Base-by-base conservation (phyloP, 1,140 invertebrate genomes). In the Calliphora vicina region DNA sequence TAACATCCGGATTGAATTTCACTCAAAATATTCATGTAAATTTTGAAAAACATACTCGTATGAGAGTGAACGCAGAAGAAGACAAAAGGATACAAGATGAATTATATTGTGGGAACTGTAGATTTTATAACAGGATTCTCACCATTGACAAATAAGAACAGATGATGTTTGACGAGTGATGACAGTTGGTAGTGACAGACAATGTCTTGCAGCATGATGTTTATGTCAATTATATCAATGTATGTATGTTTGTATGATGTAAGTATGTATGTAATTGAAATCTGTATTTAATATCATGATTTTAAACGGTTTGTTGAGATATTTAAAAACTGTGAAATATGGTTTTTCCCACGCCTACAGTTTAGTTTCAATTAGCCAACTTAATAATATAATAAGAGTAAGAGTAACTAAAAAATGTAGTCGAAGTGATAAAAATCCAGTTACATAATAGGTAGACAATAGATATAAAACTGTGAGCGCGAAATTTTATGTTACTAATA, bases 41-140 rank as follows among this genome's bases (percentile, higher is more conserved):
- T 35, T 35, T 35, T 35, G 6, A 35, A 35, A 0, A 8, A 35
- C 10, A 35, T 35, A 35, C 6, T 1, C 35, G 10, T 35, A 35
- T 67, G 9, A 25, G 61, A 67, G 61, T 25, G 50, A 57, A 57
- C 10, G 35, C 35, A 35, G 35, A 8, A 15, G 50, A 57, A 57
- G 3, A 67, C n/a, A 9, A 23, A 67, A 67, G 61, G 61, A 67
- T 23, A 67, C 17, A 23, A 67, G 1, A 67, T 67, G 61, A 67
- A 67, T 10, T 67, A 25, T 25, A 25, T 67, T 67, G 20, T 67
- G 61, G n/a, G 61, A 67, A 67, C 61, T 20, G n/a, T 67, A 67
- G 9, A 67, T 67, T 67, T 67, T 67, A 67, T 67, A 67, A 67
- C 61, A 67, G n/a, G 61, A 67, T 67, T 67, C 61, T 67, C 61